Evolutionary conservation across 2,888 invertebrate species (phyloP).

Genomic region (Diarsia mendica): DNA sequence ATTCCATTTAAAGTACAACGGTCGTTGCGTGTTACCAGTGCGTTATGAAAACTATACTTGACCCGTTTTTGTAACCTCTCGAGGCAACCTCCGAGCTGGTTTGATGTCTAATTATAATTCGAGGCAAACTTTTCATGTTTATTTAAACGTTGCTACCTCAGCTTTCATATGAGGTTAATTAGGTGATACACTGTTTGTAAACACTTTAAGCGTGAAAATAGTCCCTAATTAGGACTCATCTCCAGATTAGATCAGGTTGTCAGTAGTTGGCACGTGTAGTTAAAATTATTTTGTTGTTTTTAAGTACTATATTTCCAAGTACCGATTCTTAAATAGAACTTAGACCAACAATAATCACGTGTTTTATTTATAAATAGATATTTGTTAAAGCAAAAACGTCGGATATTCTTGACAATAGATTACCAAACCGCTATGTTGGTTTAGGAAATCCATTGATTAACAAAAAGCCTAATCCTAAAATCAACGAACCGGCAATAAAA

Average conservation of each 20-base stretch:
- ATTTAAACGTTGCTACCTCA: conserved; percentile 65
- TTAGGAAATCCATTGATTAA: conserved; percentile 7
- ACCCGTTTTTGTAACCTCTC: conserved; percentile 78
- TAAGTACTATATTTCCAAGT: no score
- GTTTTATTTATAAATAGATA: not conserved
- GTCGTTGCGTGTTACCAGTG: conserved; percentile 73
- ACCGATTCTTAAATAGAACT: not conserved
- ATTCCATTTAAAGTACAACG: conserved; percentile 54
- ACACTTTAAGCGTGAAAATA: not conserved
- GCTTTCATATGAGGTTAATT: conserved; percentile 11
- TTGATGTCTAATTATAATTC: conserved; percentile 74
- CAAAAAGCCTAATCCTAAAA: conserved; percentile 28
- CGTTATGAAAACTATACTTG: conserved; percentile 81
- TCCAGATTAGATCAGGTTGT: not conserved
- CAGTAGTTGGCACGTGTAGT: not conserved
- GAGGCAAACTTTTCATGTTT: conserved; percentile 70
- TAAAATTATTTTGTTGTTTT: not conserved
- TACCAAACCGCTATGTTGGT: not conserved
- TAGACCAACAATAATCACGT: not conserved
- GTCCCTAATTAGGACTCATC: not conserved
- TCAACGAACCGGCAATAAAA: conserved; percentile 32
- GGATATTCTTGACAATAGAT: not conserved
- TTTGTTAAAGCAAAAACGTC: not conserved
- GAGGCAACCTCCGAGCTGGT: conserved; percentile 69
- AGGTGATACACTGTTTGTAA: not conserved